A percentile compares a stretch with the other conserved stretches of the same genome.
These are phyloP conservation scores for Heteractis magnifica DNA, from an alignment of 92 coral and sea anemone genomes.

Conservation along the genomic window DNA sequence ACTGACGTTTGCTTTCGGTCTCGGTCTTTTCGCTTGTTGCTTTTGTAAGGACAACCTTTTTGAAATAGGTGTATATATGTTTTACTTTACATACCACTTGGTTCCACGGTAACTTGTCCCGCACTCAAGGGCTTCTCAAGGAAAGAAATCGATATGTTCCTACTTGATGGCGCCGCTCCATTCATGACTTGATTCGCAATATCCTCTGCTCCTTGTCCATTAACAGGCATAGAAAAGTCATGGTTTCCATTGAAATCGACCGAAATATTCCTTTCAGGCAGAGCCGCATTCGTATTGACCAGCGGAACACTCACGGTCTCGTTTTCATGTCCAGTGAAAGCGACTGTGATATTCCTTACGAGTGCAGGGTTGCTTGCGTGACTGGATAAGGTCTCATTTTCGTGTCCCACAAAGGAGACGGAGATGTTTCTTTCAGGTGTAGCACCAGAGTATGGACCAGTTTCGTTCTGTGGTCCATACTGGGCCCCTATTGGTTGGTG, in stretches of 20 bases:
- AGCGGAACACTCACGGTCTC: slow-evolving; percentile 48
- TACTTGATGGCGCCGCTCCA: neutral
- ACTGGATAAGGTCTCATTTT: slow-evolving; percentile 28
- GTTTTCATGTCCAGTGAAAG: slow-evolving; percentile 45
- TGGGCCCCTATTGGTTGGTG: slow-evolving; percentile 21
- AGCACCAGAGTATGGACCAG: slow-evolving; percentile 20
- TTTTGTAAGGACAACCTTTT: no score
- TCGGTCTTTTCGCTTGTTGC: no score
- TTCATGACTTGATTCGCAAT: slow-evolving; percentile 15
- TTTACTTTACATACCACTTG: slow-evolving; percentile 17
- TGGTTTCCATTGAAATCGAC: slow-evolving; percentile 30
- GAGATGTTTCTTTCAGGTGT: slow-evolving; percentile 25
- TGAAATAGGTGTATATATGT: no score
- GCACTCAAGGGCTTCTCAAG: slow-evolving; percentile 8
- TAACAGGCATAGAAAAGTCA: slow-evolving; percentile 12
- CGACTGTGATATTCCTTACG: slow-evolving; percentile 29
- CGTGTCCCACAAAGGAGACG: slow-evolving; percentile 45
- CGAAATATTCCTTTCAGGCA: slow-evolving; percentile 38
- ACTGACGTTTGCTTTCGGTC: no score
- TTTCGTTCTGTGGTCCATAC: slow-evolving; percentile 38
- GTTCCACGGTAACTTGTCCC: slow-evolving; percentile 27
- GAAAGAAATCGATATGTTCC: slow-evolving; percentile 37
- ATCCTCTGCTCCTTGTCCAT: slow-evolving; percentile 17
- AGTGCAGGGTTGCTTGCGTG: neutral
- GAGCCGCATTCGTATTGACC: slow-evolving; percentile 40